A percentile compares a stretch with the other conserved stretches of the same genome.
These are phyloP conservation scores for Paramormyrops hopkinsi DNA, from an alignment of 2,797 vertebrate genomes.

Conservation along the genomic window DNA sequence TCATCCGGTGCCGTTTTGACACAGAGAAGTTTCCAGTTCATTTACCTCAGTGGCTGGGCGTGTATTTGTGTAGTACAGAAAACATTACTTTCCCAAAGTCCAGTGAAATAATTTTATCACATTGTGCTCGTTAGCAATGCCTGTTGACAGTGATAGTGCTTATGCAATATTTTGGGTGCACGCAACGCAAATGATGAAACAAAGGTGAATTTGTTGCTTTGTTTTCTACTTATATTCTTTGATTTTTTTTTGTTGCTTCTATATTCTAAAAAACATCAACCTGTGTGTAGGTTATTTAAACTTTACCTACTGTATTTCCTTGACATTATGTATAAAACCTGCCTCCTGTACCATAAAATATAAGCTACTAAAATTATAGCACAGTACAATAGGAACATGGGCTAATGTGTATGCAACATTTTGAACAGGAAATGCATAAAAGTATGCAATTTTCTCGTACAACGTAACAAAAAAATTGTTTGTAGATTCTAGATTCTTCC, in stretches of 20 bases:
- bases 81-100: background rate
- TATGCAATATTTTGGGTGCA: background rate
- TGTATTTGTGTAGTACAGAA: background rate
- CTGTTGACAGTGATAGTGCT: background rate
- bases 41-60: background rate
- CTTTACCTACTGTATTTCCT: background rate
- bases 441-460: background rate
- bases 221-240: background rate
- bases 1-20: conserved; percentile 15
- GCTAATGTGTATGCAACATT: background rate
- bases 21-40: background rate
- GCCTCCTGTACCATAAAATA: background rate
- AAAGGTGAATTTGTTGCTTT: background rate
- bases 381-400: background rate
- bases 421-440: background rate
- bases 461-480: background rate
- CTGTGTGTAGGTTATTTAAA: background rate
- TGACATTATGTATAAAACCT: background rate
- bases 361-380: background rate
- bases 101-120: background rate
- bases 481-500: background rate
- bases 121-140: background rate
- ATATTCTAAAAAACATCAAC: background rate
- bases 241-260: background rate
- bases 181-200: background rate